Evolutionary conservation across 2,888 invertebrate species (phyloP).

Genomic region (Blera fallax): DNA sequence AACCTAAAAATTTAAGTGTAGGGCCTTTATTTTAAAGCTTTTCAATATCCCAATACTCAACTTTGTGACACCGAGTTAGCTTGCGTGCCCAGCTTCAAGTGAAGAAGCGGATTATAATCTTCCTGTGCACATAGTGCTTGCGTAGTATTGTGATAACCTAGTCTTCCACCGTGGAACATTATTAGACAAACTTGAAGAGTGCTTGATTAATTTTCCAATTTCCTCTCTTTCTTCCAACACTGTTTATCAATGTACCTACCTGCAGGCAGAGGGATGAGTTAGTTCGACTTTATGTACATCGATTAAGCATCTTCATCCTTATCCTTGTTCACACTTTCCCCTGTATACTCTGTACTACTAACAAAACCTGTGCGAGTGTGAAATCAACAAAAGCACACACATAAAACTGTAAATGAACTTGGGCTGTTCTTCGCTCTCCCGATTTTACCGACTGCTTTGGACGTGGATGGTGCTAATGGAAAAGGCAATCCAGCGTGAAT

Average conservation of each 20-base stretch:
- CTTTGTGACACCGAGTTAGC: too few relatives aligned
- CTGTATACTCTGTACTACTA: neutral
- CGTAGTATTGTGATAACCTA: too few relatives aligned
- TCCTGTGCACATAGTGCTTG: too few relatives aligned
- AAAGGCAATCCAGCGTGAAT: slow-evolving; percentile 63
- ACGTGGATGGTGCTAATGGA: slow-evolving; percentile 65
- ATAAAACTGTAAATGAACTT: slow-evolving; percentile 39
- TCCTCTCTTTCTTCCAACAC: slow-evolving; percentile 4
- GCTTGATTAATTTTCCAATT: neutral
- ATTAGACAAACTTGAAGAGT: neutral
- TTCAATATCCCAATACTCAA: too few relatives aligned
- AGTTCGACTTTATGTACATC: slow-evolving; percentile 37
- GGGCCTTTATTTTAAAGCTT: too few relatives aligned
- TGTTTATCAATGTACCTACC: slow-evolving; percentile 9
- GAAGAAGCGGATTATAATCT: too few relatives aligned
- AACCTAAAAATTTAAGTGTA: too few relatives aligned
- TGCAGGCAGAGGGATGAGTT: neutral
- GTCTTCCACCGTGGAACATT: too few relatives aligned
- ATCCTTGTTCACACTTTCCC: slow-evolving; percentile 14
- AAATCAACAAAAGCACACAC: slow-evolving; percentile 52
- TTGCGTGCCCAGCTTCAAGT: too few relatives aligned
- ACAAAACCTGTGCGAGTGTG: slow-evolving; percentile 24
- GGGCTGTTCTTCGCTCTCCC: slow-evolving; percentile 13
- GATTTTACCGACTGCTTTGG: slow-evolving; percentile 2
- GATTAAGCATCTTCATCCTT: slow-evolving; percentile 49